Base-by-base conservation (phyloP, 2,888 invertebrate species). In the Pegoplata infirma region DNA sequence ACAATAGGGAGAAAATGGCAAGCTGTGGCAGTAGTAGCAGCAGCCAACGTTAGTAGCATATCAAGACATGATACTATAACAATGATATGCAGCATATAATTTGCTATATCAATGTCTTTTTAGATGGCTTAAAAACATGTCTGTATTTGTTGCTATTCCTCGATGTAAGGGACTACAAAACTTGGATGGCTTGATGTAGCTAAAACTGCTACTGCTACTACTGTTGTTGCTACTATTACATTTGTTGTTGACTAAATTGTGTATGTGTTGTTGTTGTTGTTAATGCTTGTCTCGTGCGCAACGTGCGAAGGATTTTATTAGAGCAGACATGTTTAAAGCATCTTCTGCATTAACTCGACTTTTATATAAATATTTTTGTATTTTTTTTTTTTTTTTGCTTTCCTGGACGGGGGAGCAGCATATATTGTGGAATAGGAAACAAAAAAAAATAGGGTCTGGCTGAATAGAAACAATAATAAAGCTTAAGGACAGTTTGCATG, bases 231-330 rank as follows among this genome's bases (percentile, higher is more conserved):
- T 51, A 23, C 8, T 10, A 19, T 23, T 59, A n/a, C 32, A 19
- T 28, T 14, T 32, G 47, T 56, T 28, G 36, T 36, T 56, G 19
- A 12, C n/a, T 47, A 25, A 14, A 6, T 61, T 64, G 14, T 36
- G 53, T 44, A 46, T 66, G n/a, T n/a, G n/a, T n/a, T n/a, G n/a
- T n/a, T n/a, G n/a, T n/a, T n/a, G 28, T 51, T 66, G 59, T 76
- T 69, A 68, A 75, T 80, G 74, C 79, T 69, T 69, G 80, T 80
- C 80, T 80, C 75, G 80, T 82, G 72, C 69, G 32, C 71, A 79
- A 81, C 80, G 80, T 82, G 77, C 80, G 23, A 68, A 56, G 53
- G 75, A 81, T 81, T 82, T 81, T 77, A 82, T 81, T 75, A 69
- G 79, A 75, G 32, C 46, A 72, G 81, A 82, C 79, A 77, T 73